phyloP scores from a whole-genome alignment of 2,797 vertebrate genomes.

The Labroides dimidiatus region DNA sequence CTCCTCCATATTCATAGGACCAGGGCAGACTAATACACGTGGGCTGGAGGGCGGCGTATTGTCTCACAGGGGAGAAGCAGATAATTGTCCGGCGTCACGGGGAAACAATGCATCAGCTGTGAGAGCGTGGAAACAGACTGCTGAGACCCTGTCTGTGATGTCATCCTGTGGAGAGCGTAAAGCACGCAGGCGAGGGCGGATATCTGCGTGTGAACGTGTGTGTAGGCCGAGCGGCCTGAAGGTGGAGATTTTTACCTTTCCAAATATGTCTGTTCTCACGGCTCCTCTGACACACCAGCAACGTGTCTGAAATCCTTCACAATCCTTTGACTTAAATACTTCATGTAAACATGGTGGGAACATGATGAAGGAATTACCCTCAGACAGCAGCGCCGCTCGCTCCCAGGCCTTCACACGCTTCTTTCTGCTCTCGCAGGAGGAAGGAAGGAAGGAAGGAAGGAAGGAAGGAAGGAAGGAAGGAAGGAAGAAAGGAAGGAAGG shows the following conservation, averaged over 20 bases:
- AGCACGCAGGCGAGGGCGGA: constrained; percentile 45
- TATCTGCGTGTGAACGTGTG: constrained; percentile 56
- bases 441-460: constrained; percentile 16
- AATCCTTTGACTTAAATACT: no score
- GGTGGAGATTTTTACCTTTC: constrained; percentile 33
- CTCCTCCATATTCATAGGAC: constrained; percentile 81
- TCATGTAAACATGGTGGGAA: no score
- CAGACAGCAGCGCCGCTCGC: background rate
- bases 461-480: constrained; percentile 6
- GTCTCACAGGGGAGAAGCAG: constrained; percentile 70
- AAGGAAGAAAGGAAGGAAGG: constrained; percentile 7
- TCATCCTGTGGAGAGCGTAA: constrained; percentile 34
- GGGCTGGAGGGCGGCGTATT: constrained; percentile 64
- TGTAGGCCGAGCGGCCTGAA: constrained; percentile 43
- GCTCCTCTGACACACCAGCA: background rate
- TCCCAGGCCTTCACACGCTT: background rate
- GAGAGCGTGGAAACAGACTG: constrained; percentile 37
- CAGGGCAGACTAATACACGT: constrained; percentile 75
- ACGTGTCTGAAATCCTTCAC: background rate
- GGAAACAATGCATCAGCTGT: constrained; percentile 70
- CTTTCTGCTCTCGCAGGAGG: background rate
- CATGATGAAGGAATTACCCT: background rate
- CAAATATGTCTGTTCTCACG: constrained; percentile 1
- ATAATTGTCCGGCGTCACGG: constrained; percentile 59
- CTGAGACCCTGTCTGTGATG: constrained; percentile 33